Base-by-base conservation (phyloP, 2,113 vertebrate species). In the Rhipidura dahli region DNA sequence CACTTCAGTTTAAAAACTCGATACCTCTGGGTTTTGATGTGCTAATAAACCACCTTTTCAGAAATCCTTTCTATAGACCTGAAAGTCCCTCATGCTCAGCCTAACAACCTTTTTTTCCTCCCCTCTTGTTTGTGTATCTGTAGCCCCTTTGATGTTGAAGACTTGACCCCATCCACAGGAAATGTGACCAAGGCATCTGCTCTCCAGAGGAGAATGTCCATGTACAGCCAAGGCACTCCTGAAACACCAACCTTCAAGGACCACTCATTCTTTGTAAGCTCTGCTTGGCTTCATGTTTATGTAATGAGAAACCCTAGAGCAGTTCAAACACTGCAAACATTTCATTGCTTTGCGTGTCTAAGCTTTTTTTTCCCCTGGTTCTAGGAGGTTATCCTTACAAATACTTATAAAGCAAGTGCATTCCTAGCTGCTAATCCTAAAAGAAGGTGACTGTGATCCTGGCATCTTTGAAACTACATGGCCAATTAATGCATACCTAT, bases 121-220 rank as follows among this genome's bases (percentile, higher is more conserved):
- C 31, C 60, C 27, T 65, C 45, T 63, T 72, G 33, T 63, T 61
- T 54, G 40, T 97, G 68, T 95, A 50, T 83, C 95, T 27, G 0
- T 95, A 99, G 99, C 90, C 99, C 99, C 21, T 99, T 99, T 83
- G 99, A 99, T 33, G 98, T 99, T 47, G 99, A 99, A 97, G 99
- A 99, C 79, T 77, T 99, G 96, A 99, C 99, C 42, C 97, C 99
- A 4, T 99, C 99, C 1, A 98, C 99, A 1, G 98, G 99, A 31
- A 98, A 99, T 12, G 97, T 99, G 85, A 99, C 98, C 97, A 99
- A 99, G 97, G 97, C 98, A 19, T 97, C 98, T 7, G 99, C 98
- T 70, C 98, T 99, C 35, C 99, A 99, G 96, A 98, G 99, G 95
- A 98, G 99, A 91, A 98, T 99, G 97, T 99, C 99, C 15, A 97